Percentiles rank a stretch among this genome's conserved stretches.
Conservation (phyloP, 2,888 invertebrate genomes). For the Melieria omissa region DNA sequence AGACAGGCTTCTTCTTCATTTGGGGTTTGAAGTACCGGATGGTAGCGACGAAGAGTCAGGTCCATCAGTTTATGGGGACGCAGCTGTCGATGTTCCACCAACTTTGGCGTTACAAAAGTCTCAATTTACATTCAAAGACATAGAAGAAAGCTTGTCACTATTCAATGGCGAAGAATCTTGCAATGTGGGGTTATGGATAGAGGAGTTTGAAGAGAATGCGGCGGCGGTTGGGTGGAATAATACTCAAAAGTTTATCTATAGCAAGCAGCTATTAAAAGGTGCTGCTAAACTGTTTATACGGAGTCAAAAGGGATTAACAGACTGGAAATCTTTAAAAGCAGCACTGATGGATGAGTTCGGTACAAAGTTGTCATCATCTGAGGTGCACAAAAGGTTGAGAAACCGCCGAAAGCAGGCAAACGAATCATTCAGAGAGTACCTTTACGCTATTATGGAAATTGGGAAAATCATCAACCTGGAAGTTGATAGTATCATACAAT, state of each 20-base stretch:
- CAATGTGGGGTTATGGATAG: constrained; percentile 32
- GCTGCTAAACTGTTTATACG: constrained; percentile 33
- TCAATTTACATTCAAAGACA: constrained; percentile 30
- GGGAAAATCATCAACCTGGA: constrained; percentile 36
- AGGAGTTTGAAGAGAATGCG: constrained; percentile 32
- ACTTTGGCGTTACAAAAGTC: neutral
- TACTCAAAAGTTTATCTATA: constrained; percentile 29
- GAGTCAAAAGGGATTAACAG: constrained; percentile 17
- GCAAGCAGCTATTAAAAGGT: constrained; percentile 33
- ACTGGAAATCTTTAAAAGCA: constrained; percentile 31
- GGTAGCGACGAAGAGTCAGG: constrained; percentile 5
- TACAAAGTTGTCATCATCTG: constrained; percentile 20
- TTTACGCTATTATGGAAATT: constrained; percentile 37
- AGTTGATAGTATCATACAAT: constrained; percentile 18
- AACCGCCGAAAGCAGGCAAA: constrained; percentile 25
- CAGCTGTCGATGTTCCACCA: neutral
- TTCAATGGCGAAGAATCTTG: constrained; percentile 23
- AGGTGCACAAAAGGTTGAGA: constrained; percentile 30
- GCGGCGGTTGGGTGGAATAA: constrained; percentile 24
- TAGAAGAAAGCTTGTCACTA: constrained; percentile 18
- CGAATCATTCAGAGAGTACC: constrained; percentile 30
- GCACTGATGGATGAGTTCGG: constrained; percentile 32
- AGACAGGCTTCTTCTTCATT: constrained; percentile 3
- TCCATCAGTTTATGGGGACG: neutral
- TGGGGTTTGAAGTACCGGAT: constrained; percentile 1